Base-by-base conservation (phyloP, 1,140 invertebrate species). In the Augochlora pura region DNA sequence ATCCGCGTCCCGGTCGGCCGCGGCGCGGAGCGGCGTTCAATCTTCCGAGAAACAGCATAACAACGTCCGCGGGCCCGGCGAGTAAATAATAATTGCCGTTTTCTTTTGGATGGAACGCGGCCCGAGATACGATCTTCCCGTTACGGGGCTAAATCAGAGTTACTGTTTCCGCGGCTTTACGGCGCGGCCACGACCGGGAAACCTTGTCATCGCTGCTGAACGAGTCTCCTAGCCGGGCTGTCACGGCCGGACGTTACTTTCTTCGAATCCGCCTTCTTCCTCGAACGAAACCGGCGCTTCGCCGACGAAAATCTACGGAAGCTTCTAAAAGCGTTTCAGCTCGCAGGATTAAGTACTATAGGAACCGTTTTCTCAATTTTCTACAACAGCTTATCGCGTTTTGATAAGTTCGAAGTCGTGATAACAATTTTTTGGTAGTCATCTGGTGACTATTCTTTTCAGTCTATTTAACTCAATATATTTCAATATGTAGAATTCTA, bases 71-170 rank as follows among this genome's bases (percentile, higher is more conserved):
- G 32, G 52, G 54, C 18, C 54, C 54, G 54, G 0, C 18, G 32
- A n/a, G 68, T 74, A 74, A 85, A 80, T 75, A 84, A 82, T 86
- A 82, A 86, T 85, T 62, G 32, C n/a, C 16, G 39, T 78, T 79
- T 79, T 74, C 69, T 77, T 83, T 83, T 64, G 70, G 65, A 39
- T 27, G 27, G 60, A 60, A 46, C 63, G 46, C 59, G 25, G 65
- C 66, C 10, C 10, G 18, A 57, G 54, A 74, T 77, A 81, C 23
- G 68, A 54, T 70, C 74, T 57, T 84, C 38, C 64, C 79, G 59
- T 84, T 82, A 77, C 42, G 10, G 27, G 59, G 16, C 27, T 63
- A 57, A 76, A 78, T 74, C 74, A 54, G 38, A 52, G 57, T 73
- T 72, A 65, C 74, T 81, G 73, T 66, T 71, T 64, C 64, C 54